A percentile compares a stretch with the other conserved stretches of the same genome.
phyloP scores from a whole-genome alignment of 2,797 vertebrate species.

The Hafferia zeledoni region DNA sequence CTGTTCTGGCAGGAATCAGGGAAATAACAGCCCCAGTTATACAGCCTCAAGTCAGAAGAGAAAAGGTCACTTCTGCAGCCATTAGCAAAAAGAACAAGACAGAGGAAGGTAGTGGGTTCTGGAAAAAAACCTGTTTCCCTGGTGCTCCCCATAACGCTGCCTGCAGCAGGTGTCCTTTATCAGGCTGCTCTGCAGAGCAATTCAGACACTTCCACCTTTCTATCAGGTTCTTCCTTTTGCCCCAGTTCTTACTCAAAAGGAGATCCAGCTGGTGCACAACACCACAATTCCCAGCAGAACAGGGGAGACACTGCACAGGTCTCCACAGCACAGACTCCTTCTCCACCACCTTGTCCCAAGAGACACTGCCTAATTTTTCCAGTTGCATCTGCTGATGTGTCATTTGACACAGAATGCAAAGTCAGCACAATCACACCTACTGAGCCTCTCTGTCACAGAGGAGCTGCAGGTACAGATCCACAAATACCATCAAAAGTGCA shows the following conservation, averaged over 20 bases:
- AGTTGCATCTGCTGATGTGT: not conserved
- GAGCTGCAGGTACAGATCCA: not conserved
- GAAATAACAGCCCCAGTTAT: not conserved
- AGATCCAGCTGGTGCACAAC: not conserved
- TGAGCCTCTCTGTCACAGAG: accelerated
- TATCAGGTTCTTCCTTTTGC: accelerated
- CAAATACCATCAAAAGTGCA: accelerated
- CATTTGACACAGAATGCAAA: not conserved
- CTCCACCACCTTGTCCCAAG: not conserved
- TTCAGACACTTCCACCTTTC: not conserved
- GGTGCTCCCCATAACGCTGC: accelerated
- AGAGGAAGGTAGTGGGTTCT: not conserved
- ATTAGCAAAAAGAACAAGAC: not conserved
- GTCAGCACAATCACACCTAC: not conserved
- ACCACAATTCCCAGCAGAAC: accelerated
- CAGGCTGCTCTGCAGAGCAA: not conserved
- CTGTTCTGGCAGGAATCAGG: not conserved
- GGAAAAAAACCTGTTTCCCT: not conserved
- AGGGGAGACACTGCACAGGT: not conserved
- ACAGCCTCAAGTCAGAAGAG: not conserved
- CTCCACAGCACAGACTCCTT: not conserved
- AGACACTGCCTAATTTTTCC: not conserved
- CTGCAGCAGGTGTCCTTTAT: not conserved
- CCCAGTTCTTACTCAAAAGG: not conserved
- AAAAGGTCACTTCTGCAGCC: not conserved